Evolutionary conservation across 2,797 vertebrate species (phyloP), one percentile per base, ranked within the genome.

Genomic region (Cheracebus regulus): DNA sequence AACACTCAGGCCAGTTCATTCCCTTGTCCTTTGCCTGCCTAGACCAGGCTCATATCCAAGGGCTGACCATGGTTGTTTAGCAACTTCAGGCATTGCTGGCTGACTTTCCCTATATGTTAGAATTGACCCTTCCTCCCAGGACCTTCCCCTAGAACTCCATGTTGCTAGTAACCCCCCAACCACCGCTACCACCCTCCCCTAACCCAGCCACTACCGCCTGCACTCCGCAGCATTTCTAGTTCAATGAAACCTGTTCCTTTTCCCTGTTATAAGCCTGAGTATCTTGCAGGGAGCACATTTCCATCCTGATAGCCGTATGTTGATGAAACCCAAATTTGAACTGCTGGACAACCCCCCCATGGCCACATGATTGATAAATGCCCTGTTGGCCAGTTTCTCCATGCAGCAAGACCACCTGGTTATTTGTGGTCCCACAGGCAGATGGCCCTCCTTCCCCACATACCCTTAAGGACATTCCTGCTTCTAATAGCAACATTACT

Each of bases 131-230:
- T 20, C 8, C 24, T 39, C 57, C 24, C 36, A 72, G 33, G 12
- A 52, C 4, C 9, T 24, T 75, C 3, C 9, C 15, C 15, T 33
- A 9, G 24, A n/a, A 20, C 4, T 33, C 19, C 0, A 1, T 5
- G 52, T 80, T 11, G 13, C n/a, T 30, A 28, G 7, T 33, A 33
- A n/a, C 6, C 10, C 2, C 1, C 20, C 7, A 22, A 7, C 8
- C 48, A 3, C 3, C 0, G 3, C 1, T 33, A 19, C 33, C 26
- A 22, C 24, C 8, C 81, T 58, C 2, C 55, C 39, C 15, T 22
- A 15, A 8, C 17, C 48, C 33, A 39, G 12, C 44, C 14, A 9
- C 20, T 7, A 10, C 24, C 7, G 36, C 70, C n/a, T 44, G 17
- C 19, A 52, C n/a, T 33, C 10, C 20, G 13, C 26, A 70, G 15